phyloP scores from a whole-genome alignment of 1,140 invertebrate genomes.

The Gerris buenoi region DNA sequence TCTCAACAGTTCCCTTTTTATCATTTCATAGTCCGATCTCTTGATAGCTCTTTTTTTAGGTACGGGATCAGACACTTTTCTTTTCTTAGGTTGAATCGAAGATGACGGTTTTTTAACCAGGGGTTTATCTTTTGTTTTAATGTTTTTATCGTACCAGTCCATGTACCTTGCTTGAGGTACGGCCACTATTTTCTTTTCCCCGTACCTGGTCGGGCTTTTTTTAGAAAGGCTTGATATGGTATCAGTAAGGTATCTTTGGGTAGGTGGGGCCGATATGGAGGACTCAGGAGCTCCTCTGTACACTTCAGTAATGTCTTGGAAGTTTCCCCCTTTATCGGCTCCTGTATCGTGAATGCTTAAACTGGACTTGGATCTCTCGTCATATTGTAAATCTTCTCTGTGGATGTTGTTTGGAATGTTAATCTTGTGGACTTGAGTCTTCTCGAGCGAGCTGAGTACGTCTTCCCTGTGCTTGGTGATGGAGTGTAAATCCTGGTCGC shows the following conservation, averaged over 20 bases:
- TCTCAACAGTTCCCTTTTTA: background rate
- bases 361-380: background rate
- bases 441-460: conserved; percentile 10
- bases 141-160: conserved; percentile 36
- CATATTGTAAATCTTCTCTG: background rate
- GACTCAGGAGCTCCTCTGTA: background rate
- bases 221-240: background rate
- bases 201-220: background rate
- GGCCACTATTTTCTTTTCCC: conserved; percentile 11
- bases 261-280: background rate
- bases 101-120: no score
- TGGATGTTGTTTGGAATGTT: conserved; percentile 10
- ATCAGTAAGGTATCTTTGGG: conserved; percentile 1
- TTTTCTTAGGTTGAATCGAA: conserved; percentile 21
- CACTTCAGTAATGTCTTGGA: background rate
- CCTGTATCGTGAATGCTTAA: background rate
- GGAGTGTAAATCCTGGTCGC: conserved; percentile 9
- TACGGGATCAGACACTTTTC: conserved; percentile 1
- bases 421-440: conserved; percentile 14
- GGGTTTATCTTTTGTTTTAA: conserved; percentile 17
- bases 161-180: conserved; percentile 34
- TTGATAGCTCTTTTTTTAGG: background rate
- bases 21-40: background rate
- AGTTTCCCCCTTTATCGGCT: background rate
- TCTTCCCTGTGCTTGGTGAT: conserved; percentile 8